Base-by-base conservation (phyloP, 2,888 invertebrate species). In the Limnephilus marmoratus region DNA sequence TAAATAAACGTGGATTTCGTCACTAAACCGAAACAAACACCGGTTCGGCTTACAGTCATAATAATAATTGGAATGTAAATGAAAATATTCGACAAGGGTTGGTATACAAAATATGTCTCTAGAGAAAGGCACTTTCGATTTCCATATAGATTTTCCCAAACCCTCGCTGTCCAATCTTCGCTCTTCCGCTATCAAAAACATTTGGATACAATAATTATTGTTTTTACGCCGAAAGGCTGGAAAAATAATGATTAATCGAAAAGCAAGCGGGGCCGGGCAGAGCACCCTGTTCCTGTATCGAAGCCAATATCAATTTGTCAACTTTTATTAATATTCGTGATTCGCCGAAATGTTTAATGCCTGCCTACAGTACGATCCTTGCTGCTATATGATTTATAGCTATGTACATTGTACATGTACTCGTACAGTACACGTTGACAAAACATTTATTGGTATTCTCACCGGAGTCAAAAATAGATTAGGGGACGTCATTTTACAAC, bases 261-360 rank as follows among this genome's bases (percentile, higher is more conserved):
- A n/a, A 34, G 34, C 90, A 24, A 29, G 81, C 88, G 88, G 49
- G 53, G n/a, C 34, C 81, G 88, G 88, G 41, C 34, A 18, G 11
- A 85, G 24, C 85, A 85, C n/a, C 45, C 31, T 87, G 87, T 45
- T 86, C 24, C 88, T 31, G 88, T 13, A 31, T 45, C 86, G 90
- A 68, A 49, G 68, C 83, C 86, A 90, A 85, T 88, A 88, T 83
- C 93, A 90, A 93, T 93, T 90, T 91, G 91, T 91, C 91, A 88
- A 31, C 31, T 91, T 91, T 87, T 91, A 91, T 91, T 91, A 91
- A 91, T 91, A 91, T 91, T 91, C 87, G 34, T 87, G 91, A 88
- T 81, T 53, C 81, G 81, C 81, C 82, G 82, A 81, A 83, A 83
- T 90, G 82, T 81, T 37, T 41, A 29, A 41, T n/a, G 81, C 90